A percentile compares a stretch with the other conserved stretches of the same genome.
Conservation (phyloP, 2,888 invertebrate species). For the Malthinus seriepunctatus region DNA sequence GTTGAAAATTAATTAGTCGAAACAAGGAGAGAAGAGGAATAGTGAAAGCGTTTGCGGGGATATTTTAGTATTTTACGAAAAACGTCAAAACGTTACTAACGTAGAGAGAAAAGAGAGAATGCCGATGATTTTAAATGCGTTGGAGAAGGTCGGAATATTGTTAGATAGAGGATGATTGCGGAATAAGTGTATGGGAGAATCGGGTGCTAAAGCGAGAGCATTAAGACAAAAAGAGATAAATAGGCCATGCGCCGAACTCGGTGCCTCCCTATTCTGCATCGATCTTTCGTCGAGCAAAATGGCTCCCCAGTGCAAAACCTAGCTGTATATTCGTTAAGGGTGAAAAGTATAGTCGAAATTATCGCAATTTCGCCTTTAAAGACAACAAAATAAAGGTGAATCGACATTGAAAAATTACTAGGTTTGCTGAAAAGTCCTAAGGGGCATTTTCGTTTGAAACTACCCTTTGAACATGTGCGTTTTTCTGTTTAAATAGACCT, state of each 20-base stretch:
- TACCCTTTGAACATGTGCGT: constrained; percentile 45
- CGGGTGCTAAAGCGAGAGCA: constrained; percentile 50
- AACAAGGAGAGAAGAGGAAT: constrained; percentile 20
- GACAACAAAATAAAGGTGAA: constrained; percentile 51
- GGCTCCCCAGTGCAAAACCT: constrained; percentile 54
- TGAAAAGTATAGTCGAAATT: constrained; percentile 37
- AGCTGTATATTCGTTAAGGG: constrained; percentile 55
- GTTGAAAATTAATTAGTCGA: constrained; percentile 22
- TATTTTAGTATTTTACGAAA: constrained; percentile 18
- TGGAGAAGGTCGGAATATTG: constrained; percentile 28
- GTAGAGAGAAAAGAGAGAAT: constrained; percentile 28
- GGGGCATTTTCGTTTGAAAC: constrained; percentile 50
- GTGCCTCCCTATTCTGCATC: constrained; percentile 55
- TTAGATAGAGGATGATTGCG: constrained; percentile 31
- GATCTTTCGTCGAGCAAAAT: constrained; percentile 55
- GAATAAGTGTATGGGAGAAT: constrained; percentile 43
- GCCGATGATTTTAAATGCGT: constrained; percentile 30
- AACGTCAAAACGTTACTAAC: constrained; percentile 21
- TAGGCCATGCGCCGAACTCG: constrained; percentile 53
- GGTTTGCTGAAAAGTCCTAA: constrained; percentile 50
- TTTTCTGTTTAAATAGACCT: constrained; percentile 54
- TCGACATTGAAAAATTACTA: constrained; percentile 52
- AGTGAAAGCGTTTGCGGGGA: constrained; percentile 11
- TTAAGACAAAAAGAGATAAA: constrained; percentile 57
- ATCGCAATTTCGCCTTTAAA: constrained; percentile 49